Evolutionary conservation across 1,140 invertebrate species (phyloP).

Genomic region (Drosophila nebulosa): DNA sequence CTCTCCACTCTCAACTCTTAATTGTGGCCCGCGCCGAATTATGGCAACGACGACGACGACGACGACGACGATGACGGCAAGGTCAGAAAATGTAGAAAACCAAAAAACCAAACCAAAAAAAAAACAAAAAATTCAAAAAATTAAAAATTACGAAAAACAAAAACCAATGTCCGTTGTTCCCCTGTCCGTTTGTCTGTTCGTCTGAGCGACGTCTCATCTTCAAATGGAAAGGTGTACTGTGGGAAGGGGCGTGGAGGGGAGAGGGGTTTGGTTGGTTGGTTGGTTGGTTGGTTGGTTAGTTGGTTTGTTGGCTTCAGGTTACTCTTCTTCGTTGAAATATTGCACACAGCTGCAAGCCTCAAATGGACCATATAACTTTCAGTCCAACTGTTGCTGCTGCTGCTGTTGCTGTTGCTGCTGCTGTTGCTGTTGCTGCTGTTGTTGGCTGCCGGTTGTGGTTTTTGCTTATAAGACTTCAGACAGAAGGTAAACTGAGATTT

Average conservation of each 20-base stretch:
- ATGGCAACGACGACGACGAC: neutral
- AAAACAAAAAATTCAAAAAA: neutral
- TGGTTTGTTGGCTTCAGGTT: neutral
- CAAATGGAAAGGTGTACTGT: neutral
- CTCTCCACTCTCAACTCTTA: conserved; percentile 22
- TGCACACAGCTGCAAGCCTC: conserved; percentile 67
- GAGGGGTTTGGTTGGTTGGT: conserved; percentile 3
- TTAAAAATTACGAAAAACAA: neutral
- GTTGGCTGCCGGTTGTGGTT: conserved; percentile 49
- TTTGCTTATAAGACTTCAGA: conserved; percentile 74
- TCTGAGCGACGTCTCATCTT: neutral
- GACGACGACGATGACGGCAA: conserved; percentile 24
- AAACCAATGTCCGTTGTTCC: neutral
- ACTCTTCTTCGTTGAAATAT: conserved; percentile 16
- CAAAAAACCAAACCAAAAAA: conserved; percentile 1
- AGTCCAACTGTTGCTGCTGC: conserved; percentile 63
- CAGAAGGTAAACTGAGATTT: conserved; percentile 75
- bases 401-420: conserved; percentile 21
- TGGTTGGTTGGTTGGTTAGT: conserved; percentile 15
- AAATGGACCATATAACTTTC: conserved; percentile 77
- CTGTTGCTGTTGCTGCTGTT: conserved; percentile 46
- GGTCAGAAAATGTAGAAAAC: conserved; percentile 35
- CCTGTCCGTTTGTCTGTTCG: neutral
- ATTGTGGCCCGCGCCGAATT: conserved; percentile 40
- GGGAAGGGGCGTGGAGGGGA: no score